These are phyloP conservation scores for Bufo bufo DNA, from an alignment of 2,113 vertebrate genomes.

Conservation along the genomic window DNA sequence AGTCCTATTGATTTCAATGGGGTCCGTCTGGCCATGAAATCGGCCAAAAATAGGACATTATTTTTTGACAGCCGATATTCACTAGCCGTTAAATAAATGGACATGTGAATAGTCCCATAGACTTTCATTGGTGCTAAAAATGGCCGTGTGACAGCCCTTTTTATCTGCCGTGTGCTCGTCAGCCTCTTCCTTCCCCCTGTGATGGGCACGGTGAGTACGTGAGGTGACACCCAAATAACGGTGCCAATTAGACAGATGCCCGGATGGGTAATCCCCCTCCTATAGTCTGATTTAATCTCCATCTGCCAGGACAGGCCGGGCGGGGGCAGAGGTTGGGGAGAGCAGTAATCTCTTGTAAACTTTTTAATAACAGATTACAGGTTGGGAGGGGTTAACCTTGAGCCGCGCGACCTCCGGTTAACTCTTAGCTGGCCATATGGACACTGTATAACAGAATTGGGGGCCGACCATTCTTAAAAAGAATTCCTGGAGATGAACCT, in stretches of 20 bases:
- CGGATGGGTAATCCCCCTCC: conserved; percentile 13
- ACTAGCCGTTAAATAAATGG: too few species aligned
- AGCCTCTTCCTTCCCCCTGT: neutral
- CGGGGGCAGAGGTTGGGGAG: neutral
- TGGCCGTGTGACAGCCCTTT: too few species aligned
- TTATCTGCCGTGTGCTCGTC: too few species aligned
- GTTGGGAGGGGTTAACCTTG: conserved; percentile 22
- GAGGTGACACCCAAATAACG: conserved; percentile 28
- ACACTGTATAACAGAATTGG: neutral
- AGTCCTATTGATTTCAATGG: too few species aligned
- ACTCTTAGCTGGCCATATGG: neutral
- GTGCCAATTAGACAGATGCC: conserved; percentile 38
- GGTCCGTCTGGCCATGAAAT: too few species aligned
- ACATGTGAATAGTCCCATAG: too few species aligned
- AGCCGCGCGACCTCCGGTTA: neutral
- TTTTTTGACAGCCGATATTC: too few species aligned
- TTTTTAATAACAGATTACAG: conserved; percentile 44
- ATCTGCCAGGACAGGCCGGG: conserved; percentile 16
- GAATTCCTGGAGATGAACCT: too few species aligned
- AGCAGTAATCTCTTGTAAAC: conserved; percentile 33
- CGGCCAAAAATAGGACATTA: too few species aligned
- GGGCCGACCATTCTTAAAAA: too few species aligned
- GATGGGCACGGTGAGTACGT: neutral
- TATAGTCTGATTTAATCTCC: conserved; percentile 24
- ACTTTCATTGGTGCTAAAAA: too few species aligned